phyloP scores from a whole-genome alignment of 2,113 vertebrate species.

The Dasypus novemcinctus region DNA sequence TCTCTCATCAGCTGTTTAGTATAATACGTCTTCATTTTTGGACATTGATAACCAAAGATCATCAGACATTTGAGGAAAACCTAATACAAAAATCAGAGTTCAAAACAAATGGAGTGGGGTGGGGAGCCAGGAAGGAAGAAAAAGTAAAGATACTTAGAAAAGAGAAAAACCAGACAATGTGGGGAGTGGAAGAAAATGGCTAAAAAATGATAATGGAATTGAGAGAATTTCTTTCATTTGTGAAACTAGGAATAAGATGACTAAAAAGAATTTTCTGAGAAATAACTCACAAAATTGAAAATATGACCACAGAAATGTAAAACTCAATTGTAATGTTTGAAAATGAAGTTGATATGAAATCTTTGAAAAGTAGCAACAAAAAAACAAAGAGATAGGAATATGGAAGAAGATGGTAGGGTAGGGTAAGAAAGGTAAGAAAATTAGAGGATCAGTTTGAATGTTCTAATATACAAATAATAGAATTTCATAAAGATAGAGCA shows the following conservation, averaged over 20 bases:
- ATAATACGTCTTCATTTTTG: conserved; percentile 30
- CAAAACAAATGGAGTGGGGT: conserved; percentile 13
- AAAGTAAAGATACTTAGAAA: not conserved
- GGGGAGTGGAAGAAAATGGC: not conserved
- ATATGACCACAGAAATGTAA: conserved; percentile 9
- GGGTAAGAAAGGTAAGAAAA: not conserved
- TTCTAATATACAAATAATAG: not conserved
- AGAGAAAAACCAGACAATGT: not conserved
- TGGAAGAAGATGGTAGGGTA: not conserved
- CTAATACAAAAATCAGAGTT: not conserved
- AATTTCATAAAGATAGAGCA: conserved; percentile 24
- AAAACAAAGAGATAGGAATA: conserved; percentile 17
- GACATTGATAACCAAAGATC: not conserved
- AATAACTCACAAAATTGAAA: conserved; percentile 31
- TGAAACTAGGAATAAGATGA: conserved; percentile 43
- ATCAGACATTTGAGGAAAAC: conserved; percentile 21
- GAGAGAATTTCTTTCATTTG: conserved; percentile 53
- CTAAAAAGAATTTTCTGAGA: conserved; percentile 32
- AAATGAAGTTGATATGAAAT: conserved; percentile 42
- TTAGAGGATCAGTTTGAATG: not conserved
- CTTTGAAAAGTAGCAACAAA: conserved; percentile 11
- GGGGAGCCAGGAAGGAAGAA: not conserved
- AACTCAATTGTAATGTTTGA: conserved; percentile 26
- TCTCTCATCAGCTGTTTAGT: not conserved
- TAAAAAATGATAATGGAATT: conserved; percentile 39